Percentiles rank a stretch among this genome's conserved stretches.
phyloP scores from a whole-genome alignment of 2,113 vertebrate genomes.

The Turnix velox region DNA sequence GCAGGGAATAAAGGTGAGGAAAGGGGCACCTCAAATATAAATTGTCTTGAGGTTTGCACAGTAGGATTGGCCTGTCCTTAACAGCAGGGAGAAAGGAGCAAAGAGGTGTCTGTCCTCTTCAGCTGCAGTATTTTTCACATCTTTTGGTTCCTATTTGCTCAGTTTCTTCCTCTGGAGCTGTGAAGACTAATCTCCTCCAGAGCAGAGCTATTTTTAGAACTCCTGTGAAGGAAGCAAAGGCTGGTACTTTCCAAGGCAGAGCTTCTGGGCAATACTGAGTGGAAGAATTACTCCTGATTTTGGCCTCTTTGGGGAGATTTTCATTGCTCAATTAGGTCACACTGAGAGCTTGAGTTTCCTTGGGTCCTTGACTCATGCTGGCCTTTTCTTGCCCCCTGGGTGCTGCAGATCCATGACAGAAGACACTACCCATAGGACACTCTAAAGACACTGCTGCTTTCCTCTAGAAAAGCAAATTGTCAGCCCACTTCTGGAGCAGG shows the following conservation, averaged over 20 bases:
- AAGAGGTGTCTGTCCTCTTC: background rate
- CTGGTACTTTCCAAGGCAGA: background rate
- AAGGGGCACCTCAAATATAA: background rate
- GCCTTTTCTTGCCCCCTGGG: background rate
- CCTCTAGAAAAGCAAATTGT: background rate
- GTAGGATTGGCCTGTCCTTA: background rate
- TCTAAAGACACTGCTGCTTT: background rate
- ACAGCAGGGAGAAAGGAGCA: background rate
- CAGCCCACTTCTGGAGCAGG: background rate
- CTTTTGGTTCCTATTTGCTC: background rate
- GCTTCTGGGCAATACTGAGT: background rate
- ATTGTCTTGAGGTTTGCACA: accelerated
- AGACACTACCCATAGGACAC: background rate
- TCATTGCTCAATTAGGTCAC: background rate
- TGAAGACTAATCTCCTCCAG: background rate
- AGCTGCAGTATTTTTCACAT: background rate
- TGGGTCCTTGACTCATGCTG: background rate
- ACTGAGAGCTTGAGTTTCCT: background rate
- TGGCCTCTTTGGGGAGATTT: background rate
- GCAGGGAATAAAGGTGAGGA: constrained; percentile 90
- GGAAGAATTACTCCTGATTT: constrained; percentile 10
- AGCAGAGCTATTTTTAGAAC: background rate
- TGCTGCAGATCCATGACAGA: background rate
- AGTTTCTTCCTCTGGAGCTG: background rate
- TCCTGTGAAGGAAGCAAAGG: background rate